phyloP scores from a whole-genome alignment of 2,888 invertebrate species.

The Stenodema calcarata region DNA sequence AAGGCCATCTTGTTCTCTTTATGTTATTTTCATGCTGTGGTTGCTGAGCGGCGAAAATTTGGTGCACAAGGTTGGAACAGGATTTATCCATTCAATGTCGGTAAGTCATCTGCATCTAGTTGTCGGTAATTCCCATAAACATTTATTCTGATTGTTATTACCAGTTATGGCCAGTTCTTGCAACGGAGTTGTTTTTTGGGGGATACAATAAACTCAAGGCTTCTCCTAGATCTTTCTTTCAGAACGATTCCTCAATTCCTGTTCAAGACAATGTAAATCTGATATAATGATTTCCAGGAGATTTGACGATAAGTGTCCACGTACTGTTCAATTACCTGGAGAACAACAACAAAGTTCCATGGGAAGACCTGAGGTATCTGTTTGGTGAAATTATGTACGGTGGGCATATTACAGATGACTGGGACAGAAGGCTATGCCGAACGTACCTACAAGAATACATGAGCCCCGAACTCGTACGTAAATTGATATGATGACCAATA shows the following conservation, averaged over 20 bases:
- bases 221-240: too few relatives aligned
- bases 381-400: conserved; percentile 99
- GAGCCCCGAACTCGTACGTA: conserved; percentile 73
- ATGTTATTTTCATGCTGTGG: conserved; percentile 94
- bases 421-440: conserved; percentile 87
- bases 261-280: not conserved
- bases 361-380: conserved; percentile 92
- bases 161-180: too few relatives aligned
- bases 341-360: conserved; percentile 84
- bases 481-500: not conserved
- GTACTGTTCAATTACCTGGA: conserved; percentile 91
- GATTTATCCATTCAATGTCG: conserved; percentile 68
- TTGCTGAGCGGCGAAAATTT: conserved; percentile 90
- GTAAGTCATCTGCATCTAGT: conserved; percentile 57
- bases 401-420: conserved; percentile 95
- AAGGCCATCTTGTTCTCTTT: conserved; percentile 87
- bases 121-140: too few relatives aligned
- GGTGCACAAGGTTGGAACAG: conserved; percentile 94
- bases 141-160: too few relatives aligned
- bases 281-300: conserved; percentile 67
- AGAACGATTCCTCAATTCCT: not conserved
- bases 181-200: too few relatives aligned
- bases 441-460: conserved; percentile 87
- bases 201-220: too few relatives aligned
- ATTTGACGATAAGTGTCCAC: conserved; percentile 89